Conservation (phyloP, 1,140 invertebrate genomes). For the Coptotermes formosanus region DNA sequence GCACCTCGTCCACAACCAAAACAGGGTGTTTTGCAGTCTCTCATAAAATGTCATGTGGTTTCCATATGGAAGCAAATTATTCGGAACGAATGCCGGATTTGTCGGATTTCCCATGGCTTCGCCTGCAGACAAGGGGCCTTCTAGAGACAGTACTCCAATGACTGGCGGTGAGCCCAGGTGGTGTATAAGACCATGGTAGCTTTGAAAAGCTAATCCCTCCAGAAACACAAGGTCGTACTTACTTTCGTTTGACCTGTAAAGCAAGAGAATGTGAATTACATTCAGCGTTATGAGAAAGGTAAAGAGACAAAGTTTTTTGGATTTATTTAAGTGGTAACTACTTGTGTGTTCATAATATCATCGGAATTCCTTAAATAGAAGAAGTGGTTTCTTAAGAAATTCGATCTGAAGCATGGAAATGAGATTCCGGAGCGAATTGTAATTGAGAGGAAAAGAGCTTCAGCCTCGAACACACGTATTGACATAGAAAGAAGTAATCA, state of each 20-base stretch:
- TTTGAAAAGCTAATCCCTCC: background rate
- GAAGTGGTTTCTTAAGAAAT: too few relatives aligned
- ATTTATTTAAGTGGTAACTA: too few relatives aligned
- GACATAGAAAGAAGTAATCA: too few relatives aligned
- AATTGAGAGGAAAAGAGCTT: too few relatives aligned
- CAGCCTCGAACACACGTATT: too few relatives aligned
- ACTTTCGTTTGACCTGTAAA: background rate
- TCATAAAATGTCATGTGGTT: conserved; percentile 40
- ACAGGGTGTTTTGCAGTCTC: too few relatives aligned
- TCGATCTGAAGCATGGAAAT: too few relatives aligned
- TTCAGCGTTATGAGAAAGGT: too few relatives aligned
- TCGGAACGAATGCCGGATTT: conserved; percentile 39
- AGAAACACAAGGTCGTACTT: conserved; percentile 26
- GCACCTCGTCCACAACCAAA: conserved; percentile 22
- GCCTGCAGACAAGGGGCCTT: background rate
- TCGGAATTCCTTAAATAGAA: too few relatives aligned
- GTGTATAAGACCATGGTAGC: conserved; percentile 3
- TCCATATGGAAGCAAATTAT: conserved; percentile 34
- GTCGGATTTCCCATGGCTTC: conserved; percentile 32
- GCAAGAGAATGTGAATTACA: background rate
- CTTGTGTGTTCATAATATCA: too few relatives aligned
- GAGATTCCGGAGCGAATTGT: too few relatives aligned
- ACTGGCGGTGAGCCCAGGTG: conserved; percentile 16
- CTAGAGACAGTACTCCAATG: background rate
- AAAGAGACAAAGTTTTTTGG: too few relatives aligned